These are phyloP conservation scores for Oxyteleia sp. DNA, from an alignment of 2,888 invertebrate species.

Conservation along the genomic window DNA sequence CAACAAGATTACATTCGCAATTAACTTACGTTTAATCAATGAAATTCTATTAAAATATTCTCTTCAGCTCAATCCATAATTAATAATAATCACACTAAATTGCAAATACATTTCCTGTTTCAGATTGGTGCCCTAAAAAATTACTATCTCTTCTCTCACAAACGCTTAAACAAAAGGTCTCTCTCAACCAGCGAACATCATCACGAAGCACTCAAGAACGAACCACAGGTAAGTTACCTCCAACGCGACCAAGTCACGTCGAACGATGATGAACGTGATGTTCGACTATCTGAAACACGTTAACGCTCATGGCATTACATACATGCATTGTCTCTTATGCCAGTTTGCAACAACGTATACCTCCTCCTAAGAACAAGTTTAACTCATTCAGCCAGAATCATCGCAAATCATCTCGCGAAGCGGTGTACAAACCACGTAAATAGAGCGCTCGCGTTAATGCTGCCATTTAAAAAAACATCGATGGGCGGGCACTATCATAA, in stretches of 20 bases:
- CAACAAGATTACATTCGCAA: background rate
- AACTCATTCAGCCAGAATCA: too few species aligned
- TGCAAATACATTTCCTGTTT: constrained; percentile 87
- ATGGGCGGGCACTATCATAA: too few species aligned
- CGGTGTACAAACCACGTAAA: too few species aligned
- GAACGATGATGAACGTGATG: constrained; percentile 67
- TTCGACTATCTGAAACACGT: constrained; percentile 70
- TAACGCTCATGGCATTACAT: constrained; percentile 66
- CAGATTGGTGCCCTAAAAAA: constrained; percentile 96
- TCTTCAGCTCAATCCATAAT: background rate
- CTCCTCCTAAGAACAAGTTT: constrained; percentile 30
- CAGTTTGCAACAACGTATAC: constrained; percentile 23
- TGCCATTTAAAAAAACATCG: too few species aligned
- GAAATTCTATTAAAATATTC: background rate
- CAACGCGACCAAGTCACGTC: constrained; percentile 62
- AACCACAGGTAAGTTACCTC: constrained; percentile 91
- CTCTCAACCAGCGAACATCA: constrained; percentile 92
- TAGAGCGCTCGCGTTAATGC: too few species aligned
- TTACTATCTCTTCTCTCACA: constrained; percentile 95
- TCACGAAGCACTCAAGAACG: constrained; percentile 92
- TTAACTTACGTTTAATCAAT: background rate
- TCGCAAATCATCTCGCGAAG: too few species aligned
- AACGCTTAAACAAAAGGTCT: constrained; percentile 95
- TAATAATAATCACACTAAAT: constrained; percentile 23
- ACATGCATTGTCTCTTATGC: constrained; percentile 36